Base-by-base conservation (phyloP, 2,113 vertebrate species). In the Hypocryptadius cinnamomeus region DNA sequence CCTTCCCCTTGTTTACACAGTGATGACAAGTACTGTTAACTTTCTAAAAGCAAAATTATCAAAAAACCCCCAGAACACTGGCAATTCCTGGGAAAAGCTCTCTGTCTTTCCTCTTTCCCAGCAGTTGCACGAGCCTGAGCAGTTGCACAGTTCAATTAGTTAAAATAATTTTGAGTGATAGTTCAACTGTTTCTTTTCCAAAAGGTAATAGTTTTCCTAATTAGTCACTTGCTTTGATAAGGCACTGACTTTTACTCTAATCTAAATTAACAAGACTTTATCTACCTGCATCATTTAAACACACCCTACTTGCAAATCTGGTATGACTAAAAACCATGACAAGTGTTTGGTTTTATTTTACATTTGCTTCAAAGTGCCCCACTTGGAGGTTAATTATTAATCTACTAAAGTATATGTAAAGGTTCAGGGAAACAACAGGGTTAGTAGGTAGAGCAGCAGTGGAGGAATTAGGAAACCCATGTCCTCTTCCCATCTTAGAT, bases 191-290 rank as follows among this genome's bases (percentile, higher is more conserved):
- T 94, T 92, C 89, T 89, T 92, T 93, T 95, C 91, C 89, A 96
- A 87, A 94, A 95, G 95, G 73, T 94, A 96, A 95, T 96, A 93
- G 94, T 94, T 96, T 95, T 92, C 73, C 90, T 96, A 95, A 96
- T 96, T 94, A 96, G 89, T 96, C 87, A 93, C 78, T 94, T 78
- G 85, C 93, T 96, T 95, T 97, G 95, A 97, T 94, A 96, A 93
- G 79, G 85, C 79, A 69, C 80, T 95, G 95, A 92, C 89, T 96
- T 90, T 79, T 94, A 81, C 79, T 95, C 92, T 94, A 96, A 96
- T 96, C 95, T 97, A 95, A 97, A 91, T 96, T 96, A 95, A 96
- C 95, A 95, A 96, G 94, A 63, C 89, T 91, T 97, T 96, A 97
- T 97, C 97, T 96, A 73, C 63, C 70, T 93, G 84, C 91, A 88